A percentile compares a stretch with the other conserved stretches of the same genome.
Conservation (phyloP, 2,888 invertebrate species). For the Polydrusus cervinus region DNA sequence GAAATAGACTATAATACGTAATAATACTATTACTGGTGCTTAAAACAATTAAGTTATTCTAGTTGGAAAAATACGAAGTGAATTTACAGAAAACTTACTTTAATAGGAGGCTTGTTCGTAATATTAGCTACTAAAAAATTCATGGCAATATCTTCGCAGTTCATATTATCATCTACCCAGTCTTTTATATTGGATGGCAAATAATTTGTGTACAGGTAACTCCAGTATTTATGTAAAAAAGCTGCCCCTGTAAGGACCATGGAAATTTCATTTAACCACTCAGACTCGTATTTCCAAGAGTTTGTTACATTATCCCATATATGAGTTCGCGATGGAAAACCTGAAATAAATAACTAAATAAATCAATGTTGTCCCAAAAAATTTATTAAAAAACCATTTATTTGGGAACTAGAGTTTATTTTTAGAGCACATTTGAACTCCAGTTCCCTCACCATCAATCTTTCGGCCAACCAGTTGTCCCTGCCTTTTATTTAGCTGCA, state of each 20-base stretch:
- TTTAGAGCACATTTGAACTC: too few relatives aligned
- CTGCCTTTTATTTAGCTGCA: too few relatives aligned
- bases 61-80: too few relatives aligned
- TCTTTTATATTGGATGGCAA: constrained; percentile 89
- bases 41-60: too few relatives aligned
- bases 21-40: too few relatives aligned
- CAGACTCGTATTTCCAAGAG: constrained; percentile 95
- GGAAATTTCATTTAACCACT: constrained; percentile 97
- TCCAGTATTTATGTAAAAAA: constrained; percentile 98
- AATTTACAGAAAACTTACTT: constrained; percentile 72
- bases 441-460: too few relatives aligned
- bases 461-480: too few relatives aligned
- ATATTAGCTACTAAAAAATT: constrained; percentile 96
- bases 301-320: constrained; percentile 91
- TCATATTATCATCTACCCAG: constrained; percentile 97
- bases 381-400: too few relatives aligned
- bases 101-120: constrained; percentile 95
- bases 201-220: constrained; percentile 91
- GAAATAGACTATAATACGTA: too few relatives aligned
- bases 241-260: constrained; percentile 98
- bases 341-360: constrained; percentile 67
- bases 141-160: constrained; percentile 99
- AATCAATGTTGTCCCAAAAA: too few relatives aligned
- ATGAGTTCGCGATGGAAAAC: constrained; percentile 96
- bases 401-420: too few relatives aligned